A percentile compares a stretch with the other conserved stretches of the same genome.
Evolutionary conservation across 2,888 invertebrate genomes (phyloP).

Genomic region (Ennomos erosarius): DNA sequence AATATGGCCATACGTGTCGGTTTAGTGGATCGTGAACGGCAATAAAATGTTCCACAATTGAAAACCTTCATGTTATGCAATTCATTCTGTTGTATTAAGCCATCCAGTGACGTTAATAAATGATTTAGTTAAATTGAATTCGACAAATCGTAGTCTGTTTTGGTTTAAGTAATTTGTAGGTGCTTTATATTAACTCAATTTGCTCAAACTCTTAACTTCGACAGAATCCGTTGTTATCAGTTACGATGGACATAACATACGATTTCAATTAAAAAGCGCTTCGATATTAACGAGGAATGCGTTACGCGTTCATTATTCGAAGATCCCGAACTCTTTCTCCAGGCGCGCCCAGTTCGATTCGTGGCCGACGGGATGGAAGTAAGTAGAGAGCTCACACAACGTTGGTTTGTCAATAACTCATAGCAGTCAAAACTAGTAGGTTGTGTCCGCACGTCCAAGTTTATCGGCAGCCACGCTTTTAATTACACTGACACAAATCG

Average conservation of each 20-base stretch:
- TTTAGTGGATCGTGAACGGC: constrained; percentile 47
- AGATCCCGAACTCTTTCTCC: constrained; percentile 57
- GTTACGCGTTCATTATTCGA: constrained; percentile 61
- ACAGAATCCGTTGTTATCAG: constrained; percentile 69
- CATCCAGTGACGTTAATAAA: constrained; percentile 33
- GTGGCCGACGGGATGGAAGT: constrained; percentile 42
- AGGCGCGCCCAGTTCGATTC: constrained; percentile 38
- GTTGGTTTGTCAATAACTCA: constrained; percentile 68
- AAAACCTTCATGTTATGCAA: constrained; percentile 45
- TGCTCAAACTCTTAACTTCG: constrained; percentile 55
- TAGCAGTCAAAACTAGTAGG: constrained; percentile 76
- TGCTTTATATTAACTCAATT: constrained; percentile 49
- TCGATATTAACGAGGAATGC: constrained; percentile 74
- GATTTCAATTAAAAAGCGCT: constrained; percentile 82
- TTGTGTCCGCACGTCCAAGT: constrained; percentile 69
- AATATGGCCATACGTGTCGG: constrained; percentile 55
- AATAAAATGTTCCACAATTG: constrained; percentile 54
- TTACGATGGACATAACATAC: constrained; percentile 77
- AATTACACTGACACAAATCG: constrained; percentile 85
- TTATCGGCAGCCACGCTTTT: constrained; percentile 84
- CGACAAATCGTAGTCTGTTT: constrained; percentile 13
- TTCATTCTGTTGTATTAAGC: constrained; percentile 45
- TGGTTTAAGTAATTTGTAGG: constrained; percentile 8
- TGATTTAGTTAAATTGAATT: constrained; percentile 24
- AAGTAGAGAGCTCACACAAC: constrained; percentile 53